These are phyloP conservation scores for Pachyuromys duprasi DNA, from an alignment of 2,797 vertebrate genomes.

Conservation along the genomic window DNA sequence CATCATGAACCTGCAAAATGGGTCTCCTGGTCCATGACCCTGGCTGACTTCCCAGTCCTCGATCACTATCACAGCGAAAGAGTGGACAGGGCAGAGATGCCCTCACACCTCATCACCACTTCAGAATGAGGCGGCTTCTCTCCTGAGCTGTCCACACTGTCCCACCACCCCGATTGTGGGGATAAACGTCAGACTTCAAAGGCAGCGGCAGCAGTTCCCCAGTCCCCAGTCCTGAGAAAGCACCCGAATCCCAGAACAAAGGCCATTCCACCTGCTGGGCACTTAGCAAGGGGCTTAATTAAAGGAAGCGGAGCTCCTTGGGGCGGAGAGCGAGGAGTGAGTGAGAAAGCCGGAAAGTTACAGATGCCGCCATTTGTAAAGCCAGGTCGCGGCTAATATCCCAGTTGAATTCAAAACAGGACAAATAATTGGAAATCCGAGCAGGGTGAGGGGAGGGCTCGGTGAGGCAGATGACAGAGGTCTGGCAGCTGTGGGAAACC, in stretches of 20 bases:
- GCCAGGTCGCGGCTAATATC: slow-evolving; percentile 69
- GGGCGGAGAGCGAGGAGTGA: slow-evolving; percentile 66
- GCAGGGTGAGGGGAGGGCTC: slow-evolving; percentile 58
- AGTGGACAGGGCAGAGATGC: background rate
- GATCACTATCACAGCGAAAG: background rate
- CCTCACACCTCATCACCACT: background rate
- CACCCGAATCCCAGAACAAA: slow-evolving; percentile 73
- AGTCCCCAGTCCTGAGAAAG: slow-evolving; percentile 69
- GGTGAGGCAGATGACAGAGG: slow-evolving; percentile 76
- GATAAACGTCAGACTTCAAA: slow-evolving; percentile 82
- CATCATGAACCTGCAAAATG: background rate
- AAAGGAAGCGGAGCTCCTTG: slow-evolving; percentile 75
- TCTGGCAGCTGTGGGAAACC: slow-evolving; percentile 76
- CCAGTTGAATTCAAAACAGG: slow-evolving; percentile 81
- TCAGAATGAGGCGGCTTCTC: background rate
- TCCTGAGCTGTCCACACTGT: background rate
- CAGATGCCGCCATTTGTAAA: slow-evolving; percentile 77
- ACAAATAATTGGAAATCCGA: slow-evolving; percentile 83
- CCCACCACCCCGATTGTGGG: slow-evolving; percentile 61
- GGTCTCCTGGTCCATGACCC: background rate
- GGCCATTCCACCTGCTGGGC: slow-evolving; percentile 75
- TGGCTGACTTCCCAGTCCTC: background rate
- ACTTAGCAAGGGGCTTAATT: slow-evolving; percentile 81
- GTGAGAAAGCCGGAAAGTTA: slow-evolving; percentile 73
- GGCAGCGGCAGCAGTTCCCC: background rate